phyloP scores from a whole-genome alignment of 2,113 vertebrate species.

The Sinocyclocheilus anophthalmus region DNA sequence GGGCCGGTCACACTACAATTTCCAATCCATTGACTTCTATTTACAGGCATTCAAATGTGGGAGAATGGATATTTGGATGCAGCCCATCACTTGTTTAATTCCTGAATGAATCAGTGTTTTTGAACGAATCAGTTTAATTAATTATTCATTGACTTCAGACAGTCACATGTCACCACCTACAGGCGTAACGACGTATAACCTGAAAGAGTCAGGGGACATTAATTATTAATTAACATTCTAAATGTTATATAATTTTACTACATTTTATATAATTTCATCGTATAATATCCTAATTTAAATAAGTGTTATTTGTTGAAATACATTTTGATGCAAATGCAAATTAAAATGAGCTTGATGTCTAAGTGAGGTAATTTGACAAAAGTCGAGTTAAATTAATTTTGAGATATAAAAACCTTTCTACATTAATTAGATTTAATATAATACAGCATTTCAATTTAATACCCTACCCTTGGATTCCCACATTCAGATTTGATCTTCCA shows the following conservation, averaged over 20 bases:
- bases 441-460: not conserved
- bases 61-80: too few species aligned
- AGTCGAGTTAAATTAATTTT: not conserved
- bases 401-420: not conserved
- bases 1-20: too few species aligned
- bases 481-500: slow-evolving; percentile 1
- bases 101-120: not conserved
- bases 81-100: not conserved
- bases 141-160: not conserved
- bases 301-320: not conserved
- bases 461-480: not conserved
- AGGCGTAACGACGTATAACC: not conserved
- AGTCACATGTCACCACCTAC: not conserved
- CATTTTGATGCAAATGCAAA: not conserved
- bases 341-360: not conserved
- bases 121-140: not conserved
- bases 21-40: too few species aligned
- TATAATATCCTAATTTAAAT: not conserved
- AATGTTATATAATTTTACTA: not conserved
- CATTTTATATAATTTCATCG: too few species aligned
- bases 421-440: not conserved
- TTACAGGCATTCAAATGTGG: too few species aligned
- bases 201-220: not conserved
- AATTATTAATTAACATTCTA: not conserved
- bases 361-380: not conserved